Conservation (phyloP, 2,888 invertebrate species). For the Calameuta idolon region DNA sequence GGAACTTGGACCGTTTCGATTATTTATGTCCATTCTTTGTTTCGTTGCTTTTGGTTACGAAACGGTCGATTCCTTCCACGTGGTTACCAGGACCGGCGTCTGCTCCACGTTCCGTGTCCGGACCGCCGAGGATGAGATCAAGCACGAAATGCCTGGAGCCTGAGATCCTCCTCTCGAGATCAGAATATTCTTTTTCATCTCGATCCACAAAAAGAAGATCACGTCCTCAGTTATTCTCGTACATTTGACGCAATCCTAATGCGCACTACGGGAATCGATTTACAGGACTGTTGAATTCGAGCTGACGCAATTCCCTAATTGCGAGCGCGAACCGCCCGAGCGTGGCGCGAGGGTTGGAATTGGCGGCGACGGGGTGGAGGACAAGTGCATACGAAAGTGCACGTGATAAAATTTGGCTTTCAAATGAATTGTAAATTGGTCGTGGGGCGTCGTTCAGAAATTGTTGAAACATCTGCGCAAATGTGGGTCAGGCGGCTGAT, state of each 20-base stretch:
- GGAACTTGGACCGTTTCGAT: constrained; percentile 40
- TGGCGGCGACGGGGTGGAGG: not conserved
- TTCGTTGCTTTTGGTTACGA: constrained; percentile 13
- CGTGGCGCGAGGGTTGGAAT: not conserved
- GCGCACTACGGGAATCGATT: not conserved
- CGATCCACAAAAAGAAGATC: not conserved
- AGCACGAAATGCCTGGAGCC: not conserved
- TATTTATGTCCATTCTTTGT: constrained; percentile 55
- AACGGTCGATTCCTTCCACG: not conserved
- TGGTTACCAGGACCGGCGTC: not conserved
- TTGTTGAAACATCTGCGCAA: constrained; percentile 37
- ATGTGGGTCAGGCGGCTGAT: constrained; percentile 44
- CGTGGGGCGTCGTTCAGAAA: constrained; percentile 26
- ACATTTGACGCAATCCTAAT: not conserved
- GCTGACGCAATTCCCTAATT: not conserved
- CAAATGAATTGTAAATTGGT: constrained; percentile 53
- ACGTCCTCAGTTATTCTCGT: not conserved
- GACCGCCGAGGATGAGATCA: not conserved
- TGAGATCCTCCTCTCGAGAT: not conserved
- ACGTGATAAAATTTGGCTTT: constrained; percentile 45
- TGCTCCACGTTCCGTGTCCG: not conserved
- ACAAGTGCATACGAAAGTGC: constrained; percentile 19
- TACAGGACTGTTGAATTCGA: not conserved
- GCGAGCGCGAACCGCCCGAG: not conserved
- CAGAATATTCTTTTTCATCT: not conserved